phyloP scores from a whole-genome alignment of 2,888 invertebrate genomes.

The Mimas tiliae region DNA sequence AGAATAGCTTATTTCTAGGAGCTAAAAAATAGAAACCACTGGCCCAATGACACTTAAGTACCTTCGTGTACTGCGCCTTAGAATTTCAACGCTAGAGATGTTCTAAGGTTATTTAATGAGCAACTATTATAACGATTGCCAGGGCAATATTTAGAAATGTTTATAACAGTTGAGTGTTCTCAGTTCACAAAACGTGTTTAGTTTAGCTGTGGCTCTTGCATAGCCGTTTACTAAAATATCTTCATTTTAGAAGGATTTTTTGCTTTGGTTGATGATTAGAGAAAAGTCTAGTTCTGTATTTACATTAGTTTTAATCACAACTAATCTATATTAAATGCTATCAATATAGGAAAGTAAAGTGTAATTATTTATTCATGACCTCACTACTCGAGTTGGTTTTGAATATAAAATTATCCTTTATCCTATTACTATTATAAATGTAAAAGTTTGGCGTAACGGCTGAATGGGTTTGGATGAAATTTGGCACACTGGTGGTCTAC shows the following conservation, averaged over 20 bases:
- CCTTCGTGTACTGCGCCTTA: not conserved
- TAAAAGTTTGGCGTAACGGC: too few relatives aligned
- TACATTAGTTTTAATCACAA: too few relatives aligned
- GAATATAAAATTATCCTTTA: not conserved
- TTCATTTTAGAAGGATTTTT: not conserved
- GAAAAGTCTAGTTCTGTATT: too few relatives aligned
- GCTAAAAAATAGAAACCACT: not conserved
- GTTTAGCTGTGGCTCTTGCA: not conserved
- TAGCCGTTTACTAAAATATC: not conserved
- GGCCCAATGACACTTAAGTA: not conserved
- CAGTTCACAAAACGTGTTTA: slow-evolving; percentile 4
- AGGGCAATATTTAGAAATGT: slow-evolving; percentile 41
- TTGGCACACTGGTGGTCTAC: too few relatives aligned
- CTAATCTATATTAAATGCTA: too few relatives aligned
- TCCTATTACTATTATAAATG: too few relatives aligned
- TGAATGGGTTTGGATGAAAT: too few relatives aligned
- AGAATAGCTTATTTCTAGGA: not conserved
- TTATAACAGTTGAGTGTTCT: slow-evolving; percentile 39
- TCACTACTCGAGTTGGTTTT: not conserved
- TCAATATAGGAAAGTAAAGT: too few relatives aligned
- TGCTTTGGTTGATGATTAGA: not conserved
- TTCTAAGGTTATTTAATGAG: slow-evolving; percentile 45
- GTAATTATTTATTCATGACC: too few relatives aligned
- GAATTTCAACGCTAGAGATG: slow-evolving; percentile 32
- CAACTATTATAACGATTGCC: slow-evolving; percentile 38